phyloP scores from a whole-genome alignment of 2,888 invertebrate genomes.

The Idaea straminata region DNA sequence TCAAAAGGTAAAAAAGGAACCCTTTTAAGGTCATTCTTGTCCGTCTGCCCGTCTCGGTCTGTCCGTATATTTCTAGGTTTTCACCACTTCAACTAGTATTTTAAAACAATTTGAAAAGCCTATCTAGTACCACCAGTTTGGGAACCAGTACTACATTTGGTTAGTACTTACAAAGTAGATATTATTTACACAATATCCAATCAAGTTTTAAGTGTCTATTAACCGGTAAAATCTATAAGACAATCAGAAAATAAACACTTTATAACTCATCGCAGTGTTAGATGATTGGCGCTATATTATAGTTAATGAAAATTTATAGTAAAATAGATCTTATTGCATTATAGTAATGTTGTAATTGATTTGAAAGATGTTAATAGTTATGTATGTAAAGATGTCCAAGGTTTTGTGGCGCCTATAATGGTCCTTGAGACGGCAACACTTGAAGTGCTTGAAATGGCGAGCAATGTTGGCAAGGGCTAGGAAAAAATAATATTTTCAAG shows the following conservation, averaged over 20 bases:
- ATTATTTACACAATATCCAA: neutral
- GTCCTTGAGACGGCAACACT: conserved; percentile 57
- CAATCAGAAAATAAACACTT: conserved; percentile 2
- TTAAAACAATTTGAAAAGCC: too few relatives aligned
- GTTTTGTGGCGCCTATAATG: conserved; percentile 62
- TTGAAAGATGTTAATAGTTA: neutral
- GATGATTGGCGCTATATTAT: neutral
- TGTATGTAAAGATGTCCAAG: conserved; percentile 33
- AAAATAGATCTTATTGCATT: conserved; percentile 7
- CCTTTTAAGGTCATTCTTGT: too few relatives aligned
- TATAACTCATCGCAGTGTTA: neutral
- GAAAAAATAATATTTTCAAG: conserved; percentile 30
- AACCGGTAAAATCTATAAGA: neutral
- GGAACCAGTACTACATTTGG: too few relatives aligned
- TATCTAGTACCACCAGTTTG: too few relatives aligned
- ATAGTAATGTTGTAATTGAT: conserved; percentile 8
- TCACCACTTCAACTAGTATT: too few relatives aligned
- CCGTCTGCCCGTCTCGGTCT: too few relatives aligned
- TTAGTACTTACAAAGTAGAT: too few relatives aligned
- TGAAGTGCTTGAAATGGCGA: conserved; percentile 37
- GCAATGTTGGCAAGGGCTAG: conserved; percentile 38
- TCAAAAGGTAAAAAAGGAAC: too few relatives aligned
- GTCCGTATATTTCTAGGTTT: too few relatives aligned
- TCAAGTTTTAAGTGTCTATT: neutral
- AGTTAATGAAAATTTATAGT: conserved; percentile 6